Base-by-base conservation (phyloP, 2,113 vertebrate genomes). In the Plectropomus leopardus region DNA sequence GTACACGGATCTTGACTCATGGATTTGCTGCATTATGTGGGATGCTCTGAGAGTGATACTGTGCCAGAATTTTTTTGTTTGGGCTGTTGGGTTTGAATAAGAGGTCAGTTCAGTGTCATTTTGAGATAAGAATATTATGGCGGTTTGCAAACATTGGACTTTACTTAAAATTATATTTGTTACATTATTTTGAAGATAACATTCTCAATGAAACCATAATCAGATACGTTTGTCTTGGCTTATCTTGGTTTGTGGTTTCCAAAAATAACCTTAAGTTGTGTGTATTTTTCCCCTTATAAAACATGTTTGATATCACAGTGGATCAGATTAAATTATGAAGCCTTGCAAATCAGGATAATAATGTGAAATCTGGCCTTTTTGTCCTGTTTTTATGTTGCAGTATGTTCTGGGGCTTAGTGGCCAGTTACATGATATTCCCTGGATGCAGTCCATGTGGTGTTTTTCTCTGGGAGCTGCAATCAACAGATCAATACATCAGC, bases 401-500 rank as follows among this genome's bases (percentile, higher is more conserved):
- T 42, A 10, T 17, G 4, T 26, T 47, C 57, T 71, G 79, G 32
- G 61, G 72, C 34, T 32, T 11, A 45, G 19, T 40, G 34, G 3
- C 4, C 45, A 0, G 66, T 78, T 28, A 82, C 21, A n/a, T 61
- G 50, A 84, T 73, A 72, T 67, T 77, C 66, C 50, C 74, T 72
- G 66, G 54, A 51, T 30, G 17, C 1, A 45, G 57, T 42, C 45
- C 74, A 53, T 45, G 54, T 54, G 75, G 70, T 48, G 45, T 34
- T 76, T 84, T 73, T 79, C 71, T 71, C 28, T 68, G n/a, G 2
- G 36, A 65, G 71, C 72, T 51, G 66, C 42, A 48, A 60, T 67
- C 75, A 85, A 74, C 66, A 74, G 68, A 80, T 89, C 82, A 73
- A 80, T 77, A 76, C 32, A 70, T 47, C 50, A 84, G 26, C 64